Percentiles rank a stretch among this genome's conserved stretches.
These are phyloP conservation scores for Thysanoteuthis rhombus DNA, from an alignment of 2,888 invertebrate genomes.

Conservation along the genomic window DNA sequence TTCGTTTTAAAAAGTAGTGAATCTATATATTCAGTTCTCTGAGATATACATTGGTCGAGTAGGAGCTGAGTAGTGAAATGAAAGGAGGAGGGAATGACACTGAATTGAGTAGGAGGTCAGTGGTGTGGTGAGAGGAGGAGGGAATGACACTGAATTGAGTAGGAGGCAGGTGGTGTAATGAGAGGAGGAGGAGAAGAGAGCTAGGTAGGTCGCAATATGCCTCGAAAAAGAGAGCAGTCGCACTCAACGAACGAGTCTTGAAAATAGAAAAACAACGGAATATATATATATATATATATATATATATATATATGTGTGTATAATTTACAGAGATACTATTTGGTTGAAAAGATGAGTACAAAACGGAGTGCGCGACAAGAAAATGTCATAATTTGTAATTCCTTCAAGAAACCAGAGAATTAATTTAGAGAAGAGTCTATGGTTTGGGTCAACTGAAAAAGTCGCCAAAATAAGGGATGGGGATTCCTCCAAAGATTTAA, in stretches of 20 bases:
- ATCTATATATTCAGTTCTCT: no score
- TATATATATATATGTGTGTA: neutral
- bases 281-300: neutral
- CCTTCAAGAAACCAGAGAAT: neutral
- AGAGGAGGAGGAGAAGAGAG: neutral
- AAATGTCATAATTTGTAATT: neutral
- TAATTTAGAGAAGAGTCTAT: neutral
- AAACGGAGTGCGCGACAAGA: neutral
- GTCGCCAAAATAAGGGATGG: neutral
- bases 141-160: no score
- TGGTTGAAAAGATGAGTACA: neutral
- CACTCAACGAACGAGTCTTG: neutral
- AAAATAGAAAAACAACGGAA: neutral
- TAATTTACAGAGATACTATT: neutral
- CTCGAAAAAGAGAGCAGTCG: neutral
- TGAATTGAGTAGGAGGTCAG: neutral
- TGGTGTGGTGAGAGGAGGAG: no score
- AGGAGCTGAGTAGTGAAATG: no score
- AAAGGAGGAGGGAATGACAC: no score
- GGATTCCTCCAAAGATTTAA: neutral
- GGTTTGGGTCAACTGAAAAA: neutral
- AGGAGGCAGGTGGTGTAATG: neutral
- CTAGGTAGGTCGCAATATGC: neutral
- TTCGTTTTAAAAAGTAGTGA: neutral
- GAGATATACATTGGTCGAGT: no score